Conservation (phyloP, 2,797 vertebrate genomes). For the Microctenopoma stevenorrisi region DNA sequence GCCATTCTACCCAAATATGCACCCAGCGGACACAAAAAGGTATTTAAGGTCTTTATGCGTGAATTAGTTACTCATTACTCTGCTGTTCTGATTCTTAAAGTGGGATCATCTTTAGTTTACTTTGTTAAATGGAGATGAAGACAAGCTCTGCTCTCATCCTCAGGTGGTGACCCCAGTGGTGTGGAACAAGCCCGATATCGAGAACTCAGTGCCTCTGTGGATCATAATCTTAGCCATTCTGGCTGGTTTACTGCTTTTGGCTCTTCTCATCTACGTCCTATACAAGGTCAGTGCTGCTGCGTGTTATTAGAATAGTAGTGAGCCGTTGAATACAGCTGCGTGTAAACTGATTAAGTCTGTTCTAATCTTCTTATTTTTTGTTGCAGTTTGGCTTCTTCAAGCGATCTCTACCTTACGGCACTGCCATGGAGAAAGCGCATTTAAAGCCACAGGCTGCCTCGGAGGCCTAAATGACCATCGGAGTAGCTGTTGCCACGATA, state of each 20-base stretch:
- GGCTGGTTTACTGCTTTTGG: constrained; percentile 91
- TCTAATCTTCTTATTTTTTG: not conserved
- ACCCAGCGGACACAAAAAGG: constrained; percentile 86
- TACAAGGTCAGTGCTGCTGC: constrained; percentile 87
- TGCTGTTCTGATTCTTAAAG: not conserved
- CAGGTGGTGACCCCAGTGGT: constrained; percentile 88
- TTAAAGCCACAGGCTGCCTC: constrained; percentile 94
- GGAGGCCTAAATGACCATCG: constrained; percentile 83
- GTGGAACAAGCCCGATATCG: constrained; percentile 90
- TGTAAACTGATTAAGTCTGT: not conserved
- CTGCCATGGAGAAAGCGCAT: constrained; percentile 95
- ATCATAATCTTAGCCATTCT: constrained; percentile 94
- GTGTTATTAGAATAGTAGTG: not conserved
- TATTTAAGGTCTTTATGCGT: constrained; percentile 47
- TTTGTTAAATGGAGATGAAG: constrained; percentile 7
- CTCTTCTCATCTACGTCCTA: constrained; percentile 92
- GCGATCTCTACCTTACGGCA: constrained; percentile 90
- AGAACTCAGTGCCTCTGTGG: constrained; percentile 90
- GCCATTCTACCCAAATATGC: constrained; percentile 83
- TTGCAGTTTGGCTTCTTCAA: constrained; percentile 93
- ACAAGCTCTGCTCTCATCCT: constrained; percentile 3
- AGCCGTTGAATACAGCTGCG: not conserved
- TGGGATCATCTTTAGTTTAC: not conserved
- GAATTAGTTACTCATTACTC: not conserved
- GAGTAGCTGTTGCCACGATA: constrained; percentile 49